A percentile compares a stretch with the other conserved stretches of the same genome.
Conservation (phyloP, 2,888 invertebrate genomes). For the Cheilosia variabilis region DNA sequence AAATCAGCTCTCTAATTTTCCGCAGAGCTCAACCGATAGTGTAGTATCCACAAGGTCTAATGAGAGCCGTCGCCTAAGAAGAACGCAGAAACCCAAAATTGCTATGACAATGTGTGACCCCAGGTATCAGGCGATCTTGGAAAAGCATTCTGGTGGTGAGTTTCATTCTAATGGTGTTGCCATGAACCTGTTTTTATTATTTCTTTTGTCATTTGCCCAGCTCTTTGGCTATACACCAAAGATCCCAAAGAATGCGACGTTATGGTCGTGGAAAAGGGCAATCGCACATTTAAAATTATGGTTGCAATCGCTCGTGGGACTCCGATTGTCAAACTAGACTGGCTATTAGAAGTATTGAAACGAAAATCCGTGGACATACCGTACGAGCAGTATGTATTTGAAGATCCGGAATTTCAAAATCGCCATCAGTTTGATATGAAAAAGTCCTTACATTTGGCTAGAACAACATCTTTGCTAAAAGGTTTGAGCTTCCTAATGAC, state of each 20-base stretch:
- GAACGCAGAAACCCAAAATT: conserved; percentile 39
- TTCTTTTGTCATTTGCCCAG: conserved; percentile 22
- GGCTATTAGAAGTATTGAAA: conserved; percentile 76
- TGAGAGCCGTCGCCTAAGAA: background rate
- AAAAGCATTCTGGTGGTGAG: conserved; percentile 52
- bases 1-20: background rate
- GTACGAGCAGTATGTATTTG: conserved; percentile 73
- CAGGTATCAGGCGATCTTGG: conserved; percentile 35
- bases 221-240: conserved; percentile 85
- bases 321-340: conserved; percentile 85
- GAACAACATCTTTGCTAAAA: conserved; percentile 74
- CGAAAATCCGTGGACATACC: conserved; percentile 52
- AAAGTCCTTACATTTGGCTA: conserved; percentile 76
- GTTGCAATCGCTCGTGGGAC: conserved; percentile 86
- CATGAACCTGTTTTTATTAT: background rate
- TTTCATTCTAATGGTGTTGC: background rate
- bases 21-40: conserved; percentile 33
- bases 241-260: conserved; percentile 84
- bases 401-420: conserved; percentile 76
- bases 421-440: conserved; percentile 77
- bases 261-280: conserved; percentile 84
- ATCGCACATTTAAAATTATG: conserved; percentile 86
- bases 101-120: conserved; percentile 58
- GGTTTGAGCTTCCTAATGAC: conserved; percentile 78
- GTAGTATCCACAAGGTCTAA: background rate